Conservation (phyloP, 2,797 vertebrate genomes). For the Schizothorax lantsangensis region DNA sequence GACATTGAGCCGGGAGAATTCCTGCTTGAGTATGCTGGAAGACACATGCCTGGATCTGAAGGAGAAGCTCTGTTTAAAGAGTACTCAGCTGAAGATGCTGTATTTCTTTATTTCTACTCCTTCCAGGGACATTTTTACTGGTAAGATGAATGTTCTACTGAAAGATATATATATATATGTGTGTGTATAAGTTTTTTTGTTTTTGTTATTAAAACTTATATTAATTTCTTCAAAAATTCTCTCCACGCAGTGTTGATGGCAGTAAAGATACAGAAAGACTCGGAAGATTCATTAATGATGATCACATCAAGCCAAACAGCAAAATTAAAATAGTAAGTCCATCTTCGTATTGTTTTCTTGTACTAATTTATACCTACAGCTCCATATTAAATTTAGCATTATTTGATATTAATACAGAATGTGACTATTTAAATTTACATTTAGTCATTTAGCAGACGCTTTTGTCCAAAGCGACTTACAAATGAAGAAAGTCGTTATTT, state of each 20-base stretch:
- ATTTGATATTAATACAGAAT: neutral
- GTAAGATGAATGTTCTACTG: neutral
- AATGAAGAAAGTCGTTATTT: too few species aligned
- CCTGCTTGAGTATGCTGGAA: conserved; percentile 42
- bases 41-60: conserved; percentile 26
- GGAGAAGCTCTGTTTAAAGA: conserved; percentile 24
- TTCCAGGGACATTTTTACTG: conserved; percentile 29
- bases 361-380: neutral
- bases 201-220: too few species aligned
- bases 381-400: neutral
- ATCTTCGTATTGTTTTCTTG: neutral
- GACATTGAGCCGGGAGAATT: conserved; percentile 43
- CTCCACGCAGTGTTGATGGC: conserved; percentile 22
- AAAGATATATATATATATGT: too few species aligned
- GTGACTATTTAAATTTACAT: neutral
- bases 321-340: conserved; percentile 37
- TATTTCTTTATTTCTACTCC: conserved; percentile 13
- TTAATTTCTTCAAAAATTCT: neutral
- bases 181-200: too few species aligned
- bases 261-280: conserved; percentile 5
- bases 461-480: too few species aligned
- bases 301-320: conserved; percentile 15
- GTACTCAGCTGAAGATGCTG: too few species aligned
- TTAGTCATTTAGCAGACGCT: too few species aligned
- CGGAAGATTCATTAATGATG: conserved; percentile 10